Base-by-base conservation (phyloP, 2,113 vertebrate species). In the Rhinolophus ferrumequinum region DNA sequence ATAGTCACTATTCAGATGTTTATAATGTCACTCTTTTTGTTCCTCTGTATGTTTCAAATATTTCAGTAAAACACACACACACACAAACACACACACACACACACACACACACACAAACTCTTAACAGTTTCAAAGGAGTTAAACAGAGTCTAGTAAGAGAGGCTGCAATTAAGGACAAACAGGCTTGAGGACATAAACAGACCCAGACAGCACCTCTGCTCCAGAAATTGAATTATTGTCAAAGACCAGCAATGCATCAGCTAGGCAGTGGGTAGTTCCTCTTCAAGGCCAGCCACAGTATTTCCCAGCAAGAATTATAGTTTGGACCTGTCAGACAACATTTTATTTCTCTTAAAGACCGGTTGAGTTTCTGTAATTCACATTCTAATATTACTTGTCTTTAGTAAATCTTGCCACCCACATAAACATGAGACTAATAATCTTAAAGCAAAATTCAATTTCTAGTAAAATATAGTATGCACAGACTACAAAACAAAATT, bases 231-330 rank as follows among this genome's bases (percentile, higher is more conserved):
- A 90, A 54, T 82, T 66, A 84, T 16, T 69, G 33, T 60, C 52
- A 54, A 35, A 30, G 58, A 35, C 18, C 5, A 3, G 44, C 26
- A 28, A 19, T 38, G 11, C 60, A 76, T 84, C 90, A 44, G 28
- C 24, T 8, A 70, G 77, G 35, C 8, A 22, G 54, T 95, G 33
- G 19, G 26, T 3, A 35, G n/a, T 5, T 88, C 38, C 41, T 76
- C 24, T 47, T 56, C 30, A 85, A 88, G 66, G 77, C 50, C 66
- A 87, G 54, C 47, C 47, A 6, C 15, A 13, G 33, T 76, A 72
- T 88, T 87, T 73, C 52, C 26, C 54, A 93, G 88, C 30, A 90
- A 95, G 94, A 80, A 75, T 30, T 30, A 67, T 50, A 35, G n/a
- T 72, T 62, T 72, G 41, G 14, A 66, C 73, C 84, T 90, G 47